These are phyloP conservation scores for Myrmecobius fasciatus DNA, from an alignment of 2,113 vertebrate species.

Conservation along the genomic window DNA sequence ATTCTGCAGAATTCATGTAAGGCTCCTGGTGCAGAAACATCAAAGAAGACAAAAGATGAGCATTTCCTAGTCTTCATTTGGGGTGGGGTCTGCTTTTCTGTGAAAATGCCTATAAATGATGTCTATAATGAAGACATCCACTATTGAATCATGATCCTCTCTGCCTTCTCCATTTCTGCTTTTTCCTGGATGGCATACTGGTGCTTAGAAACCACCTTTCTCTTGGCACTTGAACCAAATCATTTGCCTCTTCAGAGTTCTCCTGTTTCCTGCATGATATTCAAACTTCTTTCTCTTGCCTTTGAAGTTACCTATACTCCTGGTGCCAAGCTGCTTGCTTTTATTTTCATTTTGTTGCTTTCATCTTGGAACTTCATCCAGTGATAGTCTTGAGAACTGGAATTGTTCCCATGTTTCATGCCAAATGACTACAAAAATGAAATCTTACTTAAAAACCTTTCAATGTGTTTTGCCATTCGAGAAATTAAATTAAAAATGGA, in stretches of 20 bases:
- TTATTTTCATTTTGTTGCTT: neutral
- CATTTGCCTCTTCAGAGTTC: slow-evolving; percentile 17
- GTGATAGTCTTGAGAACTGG: neutral
- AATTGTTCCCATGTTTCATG: neutral
- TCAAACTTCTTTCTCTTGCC: neutral
- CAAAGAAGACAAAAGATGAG: slow-evolving; percentile 48
- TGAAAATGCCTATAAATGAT: slow-evolving; percentile 39
- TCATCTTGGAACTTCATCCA: slow-evolving; percentile 10
- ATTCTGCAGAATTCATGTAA: slow-evolving; percentile 56
- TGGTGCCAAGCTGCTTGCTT: neutral
- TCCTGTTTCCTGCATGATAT: slow-evolving; percentile 32
- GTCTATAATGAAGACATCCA: slow-evolving; percentile 17
- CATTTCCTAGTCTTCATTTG: slow-evolving; percentile 41
- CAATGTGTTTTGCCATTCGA: slow-evolving; percentile 14
- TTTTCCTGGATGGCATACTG: slow-evolving; percentile 30
- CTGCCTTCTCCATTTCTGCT: slow-evolving; percentile 13
- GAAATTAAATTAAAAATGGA: neutral
- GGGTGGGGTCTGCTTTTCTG: neutral
- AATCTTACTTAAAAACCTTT: neutral
- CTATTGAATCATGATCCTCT: slow-evolving; percentile 45
- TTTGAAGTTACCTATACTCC: neutral
- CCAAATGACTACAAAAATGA: slow-evolving; percentile 40
- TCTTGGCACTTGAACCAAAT: slow-evolving; percentile 14
- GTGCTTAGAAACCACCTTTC: slow-evolving; percentile 45
- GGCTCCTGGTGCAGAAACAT: slow-evolving; percentile 48